Conservation (phyloP, 2,797 vertebrate genomes). For the Catostomus latipinnis region DNA sequence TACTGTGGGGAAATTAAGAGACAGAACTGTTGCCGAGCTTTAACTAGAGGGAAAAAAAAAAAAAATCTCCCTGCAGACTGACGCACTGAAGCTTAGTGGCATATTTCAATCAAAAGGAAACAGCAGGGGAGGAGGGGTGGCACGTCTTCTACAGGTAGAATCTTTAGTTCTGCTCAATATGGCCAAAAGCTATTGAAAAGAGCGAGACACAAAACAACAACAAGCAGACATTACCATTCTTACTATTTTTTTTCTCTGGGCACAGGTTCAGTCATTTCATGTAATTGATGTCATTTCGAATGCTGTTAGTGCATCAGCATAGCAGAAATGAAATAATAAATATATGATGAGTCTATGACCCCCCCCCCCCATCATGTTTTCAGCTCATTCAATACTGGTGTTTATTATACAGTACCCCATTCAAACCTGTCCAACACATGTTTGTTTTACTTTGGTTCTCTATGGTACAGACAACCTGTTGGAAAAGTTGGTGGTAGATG, state of each 20-base stretch:
- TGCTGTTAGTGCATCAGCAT: constrained; percentile 31
- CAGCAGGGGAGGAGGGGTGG: constrained; percentile 59
- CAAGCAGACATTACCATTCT: constrained; percentile 41
- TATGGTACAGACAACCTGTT: constrained; percentile 16
- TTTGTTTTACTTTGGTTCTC: constrained; percentile 36
- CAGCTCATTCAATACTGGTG: constrained; percentile 1
- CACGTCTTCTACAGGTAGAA: constrained; percentile 56
- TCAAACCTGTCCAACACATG: constrained; percentile 40
- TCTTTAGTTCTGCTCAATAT: constrained; percentile 67
- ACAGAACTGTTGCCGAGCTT: constrained; percentile 64
- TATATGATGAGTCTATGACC: constrained; percentile 30
- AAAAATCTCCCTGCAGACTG: constrained; percentile 53
- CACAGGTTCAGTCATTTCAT: constrained; percentile 40
- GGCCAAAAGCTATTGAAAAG: constrained; percentile 68
- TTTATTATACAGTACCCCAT: constrained; percentile 15
- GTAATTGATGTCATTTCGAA: constrained; percentile 46
- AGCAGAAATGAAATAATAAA: constrained; percentile 20
- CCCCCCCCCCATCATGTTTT: constrained; percentile 19
- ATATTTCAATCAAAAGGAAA: constrained; percentile 71
- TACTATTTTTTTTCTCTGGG: constrained; percentile 44
- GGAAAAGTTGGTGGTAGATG: constrained; percentile 21
- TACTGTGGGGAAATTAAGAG: constrained; percentile 42
- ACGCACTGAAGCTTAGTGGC: constrained; percentile 61
- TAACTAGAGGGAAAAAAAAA: constrained; percentile 49
- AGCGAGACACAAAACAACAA: constrained; percentile 63